Evolutionary conservation across 2,797 vertebrate species (phyloP).

Genomic region (Sebastes melanostomus): DNA sequence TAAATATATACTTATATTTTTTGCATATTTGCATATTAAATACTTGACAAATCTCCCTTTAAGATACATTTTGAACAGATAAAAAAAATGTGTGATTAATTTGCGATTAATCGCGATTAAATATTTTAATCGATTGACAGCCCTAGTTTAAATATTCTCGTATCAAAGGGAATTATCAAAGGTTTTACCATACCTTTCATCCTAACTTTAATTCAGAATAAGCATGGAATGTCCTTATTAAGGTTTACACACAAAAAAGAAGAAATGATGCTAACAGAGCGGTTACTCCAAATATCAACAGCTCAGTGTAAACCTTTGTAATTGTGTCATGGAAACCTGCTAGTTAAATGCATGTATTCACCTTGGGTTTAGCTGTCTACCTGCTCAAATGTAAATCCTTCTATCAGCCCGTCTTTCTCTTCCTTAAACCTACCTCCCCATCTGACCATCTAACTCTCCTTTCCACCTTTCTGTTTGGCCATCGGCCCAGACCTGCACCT

Average conservation of each 20-base stretch:
- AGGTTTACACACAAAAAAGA: neutral
- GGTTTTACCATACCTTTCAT: neutral
- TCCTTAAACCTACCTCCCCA: neutral
- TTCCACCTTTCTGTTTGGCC: conserved; percentile 72
- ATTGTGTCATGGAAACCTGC: neutral
- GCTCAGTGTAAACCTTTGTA: neutral
- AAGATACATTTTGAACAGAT: too few relatives aligned
- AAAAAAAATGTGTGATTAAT: too few relatives aligned
- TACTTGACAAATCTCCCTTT: too few relatives aligned
- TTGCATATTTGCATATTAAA: too few relatives aligned
- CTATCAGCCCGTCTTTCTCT: neutral
- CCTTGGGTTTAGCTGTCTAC: conserved; percentile 7
- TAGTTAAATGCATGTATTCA: neutral
- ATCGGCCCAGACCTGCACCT: conserved; percentile 76
- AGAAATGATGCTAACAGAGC: neutral
- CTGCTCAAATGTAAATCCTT: conserved; percentile 30
- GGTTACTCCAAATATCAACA: neutral
- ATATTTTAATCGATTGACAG: too few relatives aligned
- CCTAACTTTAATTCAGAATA: neutral
- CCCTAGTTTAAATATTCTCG: neutral
- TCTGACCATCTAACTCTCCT: conserved; percentile 36
- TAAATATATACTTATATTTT: too few relatives aligned
- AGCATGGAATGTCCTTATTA: neutral
- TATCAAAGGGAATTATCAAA: conserved; percentile 7
- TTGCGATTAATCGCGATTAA: too few relatives aligned